Evolutionary conservation across 2,888 invertebrate species (phyloP), one percentile per base, ranked within the genome.

Genomic region (Rhyacophila evoluta): DNA sequence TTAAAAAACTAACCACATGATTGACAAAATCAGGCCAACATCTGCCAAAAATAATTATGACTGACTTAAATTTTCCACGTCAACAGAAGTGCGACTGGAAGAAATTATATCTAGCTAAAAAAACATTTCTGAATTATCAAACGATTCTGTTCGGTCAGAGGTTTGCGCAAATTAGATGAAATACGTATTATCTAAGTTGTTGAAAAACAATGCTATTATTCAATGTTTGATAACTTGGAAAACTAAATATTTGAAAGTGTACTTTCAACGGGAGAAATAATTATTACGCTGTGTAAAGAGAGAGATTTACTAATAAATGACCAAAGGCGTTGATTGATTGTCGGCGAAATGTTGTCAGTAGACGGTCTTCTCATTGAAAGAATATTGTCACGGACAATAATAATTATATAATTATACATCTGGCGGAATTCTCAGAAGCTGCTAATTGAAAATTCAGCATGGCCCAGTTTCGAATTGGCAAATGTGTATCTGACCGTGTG

Each of bases 381-480:
- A 28, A 74, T n/a, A 8, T 36, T 37, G 68, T 39, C 39, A 15
- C 33, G 69, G 27, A 38, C 55, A 39, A 75, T 70, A 33, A 72
- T 37, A 72, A 79, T 76, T 73, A 72, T 67, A 77, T 67, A 75
- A 78, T 77, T 72, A 74, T 67, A 74, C 71, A 79, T 81, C 76
- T 74, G 69, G 74, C 73, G 71, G 74, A 15, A 71, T 78, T 81
- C 81, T 71, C 12, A 41, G 81, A 81, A 81, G 39, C 70, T 25
- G 78, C 36, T 74, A 71, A 78, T 81, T 78, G 78, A 74, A 71
- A 74, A 67, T 72, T 39, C 33, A 72, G 75, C 72, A 72, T 68
- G 81, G 69, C 79, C 81, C 72, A 81, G 77, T 79, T 81, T 74
- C 39, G 72, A 75, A 81, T 81, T 75, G 77, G 77, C 77, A 19